Base-by-base conservation (phyloP, 2,797 vertebrate genomes). In the Pipistrellus pygmaeus region DNA sequence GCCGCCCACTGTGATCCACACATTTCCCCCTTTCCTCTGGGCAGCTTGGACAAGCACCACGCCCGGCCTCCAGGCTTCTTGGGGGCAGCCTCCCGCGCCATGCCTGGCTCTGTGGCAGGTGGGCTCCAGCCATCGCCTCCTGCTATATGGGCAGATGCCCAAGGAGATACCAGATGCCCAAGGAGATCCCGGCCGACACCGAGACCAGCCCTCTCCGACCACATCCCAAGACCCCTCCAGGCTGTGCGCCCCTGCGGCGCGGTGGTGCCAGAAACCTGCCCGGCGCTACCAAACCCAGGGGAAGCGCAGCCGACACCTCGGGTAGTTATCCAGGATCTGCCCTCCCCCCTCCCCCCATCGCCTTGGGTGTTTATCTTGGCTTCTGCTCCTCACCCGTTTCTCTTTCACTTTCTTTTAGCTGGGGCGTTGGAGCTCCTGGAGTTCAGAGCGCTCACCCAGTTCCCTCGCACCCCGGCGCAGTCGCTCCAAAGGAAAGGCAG, bases 321-420 rank as follows among this genome's bases (percentile, higher is more conserved):
- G 35, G 20, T 12, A 2, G 9, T 32, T 25, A 1, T 25, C 27
- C 35, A 0, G 48, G 35, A 32, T 14, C 73, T 1, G 69, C 20
- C 41, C 15, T 10, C 32, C 6, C 6, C 85, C 86, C 93, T 85
- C 75, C 86, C 96, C 72, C 82, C 85, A 14, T 30, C 73, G 7
- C 55, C 0, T 3, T 8, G 14, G 71, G 5, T 93, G 96, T 95
- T 93, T 88, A 55, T 90, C 91, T 88, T 62, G 6, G 38, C 30
- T 71, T 62, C 4, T 1, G 81, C 27, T 71, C 62, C 64, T 8
- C 3, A 18, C 18, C 69, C 27, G 85, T 95, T 89, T 94, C 94
- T 91, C 85, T 97, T 97, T 97, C 97, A 82, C 96, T 97, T 97
- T 93, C 95, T 75, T 94, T 97, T 95, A 30, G 18, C 71, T 32